Evolutionary conservation across 2,797 vertebrate species (phyloP), one percentile per base, ranked within the genome.

Genomic region (Lithobates pipiens): DNA sequence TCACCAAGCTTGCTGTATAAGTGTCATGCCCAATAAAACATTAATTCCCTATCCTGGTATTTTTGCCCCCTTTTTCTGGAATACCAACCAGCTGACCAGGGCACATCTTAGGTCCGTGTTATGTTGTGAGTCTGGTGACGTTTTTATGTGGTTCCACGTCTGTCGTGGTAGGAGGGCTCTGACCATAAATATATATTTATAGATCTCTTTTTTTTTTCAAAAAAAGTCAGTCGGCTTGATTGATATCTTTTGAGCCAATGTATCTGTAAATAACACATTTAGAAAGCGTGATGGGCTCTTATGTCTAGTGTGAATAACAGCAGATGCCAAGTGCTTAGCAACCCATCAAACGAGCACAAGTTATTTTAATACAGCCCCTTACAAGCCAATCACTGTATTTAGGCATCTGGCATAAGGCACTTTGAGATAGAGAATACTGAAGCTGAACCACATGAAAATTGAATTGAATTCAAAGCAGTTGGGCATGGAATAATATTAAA

Each of bases 321-420:
- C 34, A 79, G 63, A 80, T 54, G 77, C 32, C 54, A 73, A 82
- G 7, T 75, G 71, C 36, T 61, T 42, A 65, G 57, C 36, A 82
- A 75, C 42, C 36, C 36, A 65, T 75, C 36, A 75, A 46, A 82
- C 25, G 42, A 39, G 44, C 50, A 74, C 34, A 44, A 63, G 16
- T 15, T 75, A 74, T 74, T 74, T 75, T 67, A 82, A 82, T 75
- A n/a, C 36, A 75, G 71, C 36, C 34, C 71, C 42, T 74, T 57
- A 82, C 25, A 32, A 61, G 50, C 32, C 70, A 82, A 57, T 82
- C 80, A 82, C 34, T 82, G 15, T 83, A 27, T 82, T 63, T 61
- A 76, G 21, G 23, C 81, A 76, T 69, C 36, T 76, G 81, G 57
- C 81, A 76, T 76, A 83, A 36, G 54, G 10, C 42, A 34, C 42